A percentile compares a stretch with the other conserved stretches of the same genome.
These are phyloP conservation scores for Chamaetylas fuelleborni DNA, from an alignment of 2,113 vertebrate species.

Conservation along the genomic window DNA sequence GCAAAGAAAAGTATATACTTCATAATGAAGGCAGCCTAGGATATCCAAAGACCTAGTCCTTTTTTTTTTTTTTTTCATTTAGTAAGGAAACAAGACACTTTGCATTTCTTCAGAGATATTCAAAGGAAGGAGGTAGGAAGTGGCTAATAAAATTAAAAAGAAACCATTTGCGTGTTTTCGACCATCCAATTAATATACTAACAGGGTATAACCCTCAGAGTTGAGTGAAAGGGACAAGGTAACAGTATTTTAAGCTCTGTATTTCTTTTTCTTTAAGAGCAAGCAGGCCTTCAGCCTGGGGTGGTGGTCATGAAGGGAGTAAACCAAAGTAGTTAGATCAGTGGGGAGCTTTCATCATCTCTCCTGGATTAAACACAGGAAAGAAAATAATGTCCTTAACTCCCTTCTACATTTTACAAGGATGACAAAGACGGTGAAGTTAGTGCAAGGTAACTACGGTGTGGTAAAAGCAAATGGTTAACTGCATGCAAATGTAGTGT, in stretches of 20 bases:
- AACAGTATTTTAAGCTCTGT: not conserved
- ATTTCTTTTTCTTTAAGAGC: not conserved
- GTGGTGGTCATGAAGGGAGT: not conserved
- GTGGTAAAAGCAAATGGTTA: conserved; percentile 29
- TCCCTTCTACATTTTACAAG: not conserved
- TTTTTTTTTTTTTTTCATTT: not conserved
- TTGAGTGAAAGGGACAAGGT: not conserved
- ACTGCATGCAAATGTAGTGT: not conserved
- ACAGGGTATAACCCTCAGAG: not conserved
- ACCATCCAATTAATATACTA: not conserved
- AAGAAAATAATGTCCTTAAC: not conserved
- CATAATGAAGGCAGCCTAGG: not conserved
- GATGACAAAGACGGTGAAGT: not conserved
- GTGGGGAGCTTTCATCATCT: not conserved
- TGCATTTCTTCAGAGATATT: not conserved
- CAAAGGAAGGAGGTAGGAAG: conserved; percentile 4
- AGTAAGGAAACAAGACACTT: not conserved
- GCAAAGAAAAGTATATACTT: not conserved
- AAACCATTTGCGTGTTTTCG: not conserved
- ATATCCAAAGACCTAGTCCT: not conserved
- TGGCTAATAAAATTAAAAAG: not conserved
- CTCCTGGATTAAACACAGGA: not conserved
- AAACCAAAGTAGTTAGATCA: not conserved
- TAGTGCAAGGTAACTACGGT: rapidly evolving
- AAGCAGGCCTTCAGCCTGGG: not conserved